phyloP scores from a whole-genome alignment of 2,888 invertebrate species.

The Polyommatus iphigenia region DNA sequence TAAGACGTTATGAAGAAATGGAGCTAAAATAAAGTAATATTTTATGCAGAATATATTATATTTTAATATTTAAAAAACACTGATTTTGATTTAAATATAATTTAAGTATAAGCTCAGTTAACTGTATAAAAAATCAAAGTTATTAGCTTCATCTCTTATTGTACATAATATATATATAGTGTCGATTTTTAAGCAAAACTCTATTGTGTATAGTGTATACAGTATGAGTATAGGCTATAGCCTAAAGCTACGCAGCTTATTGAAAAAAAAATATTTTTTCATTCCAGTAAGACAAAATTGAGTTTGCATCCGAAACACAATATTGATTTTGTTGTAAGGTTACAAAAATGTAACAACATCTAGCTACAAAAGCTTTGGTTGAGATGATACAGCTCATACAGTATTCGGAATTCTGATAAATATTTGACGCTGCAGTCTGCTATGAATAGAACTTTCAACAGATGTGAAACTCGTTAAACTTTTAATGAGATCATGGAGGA shows the following conservation, averaged over 20 bases:
- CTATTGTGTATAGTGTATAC: no score
- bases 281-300: neutral
- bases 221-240: neutral
- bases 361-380: neutral
- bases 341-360: neutral
- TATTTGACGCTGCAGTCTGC: conserved; percentile 10
- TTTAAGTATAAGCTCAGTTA: no score
- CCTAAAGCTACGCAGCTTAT: neutral
- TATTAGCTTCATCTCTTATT: no score
- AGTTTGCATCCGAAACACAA: neutral
- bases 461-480: conserved; percentile 28
- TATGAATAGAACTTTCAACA: conserved; percentile 22
- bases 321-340: neutral
- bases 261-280: neutral
- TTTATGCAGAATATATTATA: neutral
- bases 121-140: no score
- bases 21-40: neutral
- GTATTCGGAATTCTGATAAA: conserved; percentile 8
- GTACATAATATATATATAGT: no score
- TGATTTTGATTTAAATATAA: neutral
- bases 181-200: no score
- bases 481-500: neutral
- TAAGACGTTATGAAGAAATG: neutral
- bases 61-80: neutral
- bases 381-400: neutral